A percentile compares a stretch with the other conserved stretches of the same genome.
Conservation (phyloP, 2,113 vertebrate genomes). For the Neolamprologus sp. region DNA sequence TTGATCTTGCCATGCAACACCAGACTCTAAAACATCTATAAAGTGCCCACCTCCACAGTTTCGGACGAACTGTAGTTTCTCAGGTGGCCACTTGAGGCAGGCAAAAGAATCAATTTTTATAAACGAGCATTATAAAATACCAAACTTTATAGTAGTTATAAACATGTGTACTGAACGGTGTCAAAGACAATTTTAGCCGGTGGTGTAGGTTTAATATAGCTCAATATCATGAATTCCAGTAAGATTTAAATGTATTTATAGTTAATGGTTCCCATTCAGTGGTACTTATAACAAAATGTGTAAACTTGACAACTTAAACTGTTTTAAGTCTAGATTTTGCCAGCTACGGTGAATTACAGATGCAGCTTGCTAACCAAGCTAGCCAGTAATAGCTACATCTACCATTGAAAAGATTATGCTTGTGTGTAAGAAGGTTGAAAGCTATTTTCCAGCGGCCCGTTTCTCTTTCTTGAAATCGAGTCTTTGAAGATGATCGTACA, state of each 20-base stretch:
- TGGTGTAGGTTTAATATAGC: neutral
- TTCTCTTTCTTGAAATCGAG: fast-evolving
- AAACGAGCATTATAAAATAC: fast-evolving
- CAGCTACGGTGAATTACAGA: no score
- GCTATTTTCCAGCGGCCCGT: fast-evolving
- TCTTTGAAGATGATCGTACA: neutral
- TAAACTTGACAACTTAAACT: no score
- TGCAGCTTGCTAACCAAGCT: neutral
- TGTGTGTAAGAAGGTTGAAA: neutral
- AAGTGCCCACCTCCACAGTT: neutral
- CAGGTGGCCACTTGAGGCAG: neutral
- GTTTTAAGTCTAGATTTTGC: neutral
- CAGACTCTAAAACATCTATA: neutral
- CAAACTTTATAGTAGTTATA: neutral
- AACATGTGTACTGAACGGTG: neutral
- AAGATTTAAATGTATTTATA: neutral
- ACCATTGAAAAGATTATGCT: neutral
- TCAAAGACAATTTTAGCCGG: neutral
- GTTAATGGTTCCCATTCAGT: neutral
- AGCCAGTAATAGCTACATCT: neutral
- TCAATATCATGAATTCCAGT: neutral
- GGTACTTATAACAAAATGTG: no score
- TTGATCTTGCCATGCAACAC: fast-evolving
- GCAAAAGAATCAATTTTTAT: neutral
- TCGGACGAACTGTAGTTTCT: fast-evolving